Evolutionary conservation across 2,888 invertebrate species (phyloP).

Genomic region (Parascotia fuliginaria): DNA sequence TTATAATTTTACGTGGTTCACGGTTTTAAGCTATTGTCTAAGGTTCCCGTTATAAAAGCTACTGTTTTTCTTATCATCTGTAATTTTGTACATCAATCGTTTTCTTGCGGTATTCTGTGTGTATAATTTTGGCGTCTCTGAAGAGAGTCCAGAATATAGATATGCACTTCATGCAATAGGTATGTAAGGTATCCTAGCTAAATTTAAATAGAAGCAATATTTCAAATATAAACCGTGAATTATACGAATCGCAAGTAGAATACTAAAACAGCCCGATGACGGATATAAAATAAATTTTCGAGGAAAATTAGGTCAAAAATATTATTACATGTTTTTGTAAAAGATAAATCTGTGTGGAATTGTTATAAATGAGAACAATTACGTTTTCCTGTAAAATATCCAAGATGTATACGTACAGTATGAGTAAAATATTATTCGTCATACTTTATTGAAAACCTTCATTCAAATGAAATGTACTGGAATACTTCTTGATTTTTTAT

Average conservation of each 20-base stretch:
- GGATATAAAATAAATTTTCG: neutral
- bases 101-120: constrained; percentile 11
- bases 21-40: constrained; percentile 53
- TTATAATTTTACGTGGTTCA: constrained; percentile 47
- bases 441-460: neutral
- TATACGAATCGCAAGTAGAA: neutral
- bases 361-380: neutral
- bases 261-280: neutral
- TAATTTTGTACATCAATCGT: constrained; percentile 11
- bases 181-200: neutral
- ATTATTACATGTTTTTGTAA: neutral
- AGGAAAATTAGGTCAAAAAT: neutral
- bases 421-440: neutral
- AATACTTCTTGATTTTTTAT: too few species aligned
- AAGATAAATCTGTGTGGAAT: neutral
- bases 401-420: neutral
- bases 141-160: neutral
- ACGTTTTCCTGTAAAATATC: constrained; percentile 2
- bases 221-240: neutral
- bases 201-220: neutral
- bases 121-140: neutral
- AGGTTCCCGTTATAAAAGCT: constrained; percentile 43
- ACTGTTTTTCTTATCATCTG: constrained; percentile 15
- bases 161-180: neutral
- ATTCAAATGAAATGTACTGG: neutral